Conservation (phyloP, 2,888 invertebrate genomes). For the Slavum lentiscoides region DNA sequence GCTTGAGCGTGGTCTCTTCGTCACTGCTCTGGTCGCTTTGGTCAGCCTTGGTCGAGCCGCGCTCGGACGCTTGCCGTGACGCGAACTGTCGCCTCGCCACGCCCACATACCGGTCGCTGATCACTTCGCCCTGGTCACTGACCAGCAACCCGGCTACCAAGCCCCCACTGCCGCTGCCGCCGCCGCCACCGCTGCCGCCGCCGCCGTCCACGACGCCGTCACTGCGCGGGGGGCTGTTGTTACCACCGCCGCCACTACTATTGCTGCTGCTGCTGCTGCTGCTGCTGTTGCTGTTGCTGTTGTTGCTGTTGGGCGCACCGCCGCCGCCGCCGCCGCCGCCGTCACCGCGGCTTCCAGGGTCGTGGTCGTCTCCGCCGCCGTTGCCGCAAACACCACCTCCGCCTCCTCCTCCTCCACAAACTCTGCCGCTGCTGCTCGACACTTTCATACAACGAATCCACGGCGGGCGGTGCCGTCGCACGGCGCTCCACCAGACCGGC, state of each 20-base stretch:
- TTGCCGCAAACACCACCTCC: slow-evolving; percentile 32
- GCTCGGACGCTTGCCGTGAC: slow-evolving; percentile 50
- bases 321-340: slow-evolving; percentile 43
- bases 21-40: slow-evolving; percentile 60
- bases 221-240: slow-evolving; percentile 45
- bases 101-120: slow-evolving; percentile 56
- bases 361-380: slow-evolving; percentile 37
- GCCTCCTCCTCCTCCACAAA: slow-evolving; percentile 53
- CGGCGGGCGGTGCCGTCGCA: slow-evolving; percentile 53
- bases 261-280: background rate
- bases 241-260: background rate
- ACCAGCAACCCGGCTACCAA: slow-evolving; percentile 58
- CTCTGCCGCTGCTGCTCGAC: slow-evolving; percentile 55
- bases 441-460: slow-evolving; percentile 55
- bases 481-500: slow-evolving; percentile 53
- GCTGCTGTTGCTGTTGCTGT: background rate
- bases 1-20: slow-evolving; percentile 91
- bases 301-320: slow-evolving; percentile 24
- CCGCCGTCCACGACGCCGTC: slow-evolving; percentile 13
- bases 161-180: slow-evolving; percentile 54
- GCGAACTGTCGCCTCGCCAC: slow-evolving; percentile 53
- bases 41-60: slow-evolving; percentile 53
- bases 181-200: slow-evolving; percentile 51
- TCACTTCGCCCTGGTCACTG: slow-evolving; percentile 59
- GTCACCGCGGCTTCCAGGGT: slow-evolving; percentile 47